Evolutionary conservation across 2,797 vertebrate species (phyloP).

Genomic region (Clarias fuscus): DNA sequence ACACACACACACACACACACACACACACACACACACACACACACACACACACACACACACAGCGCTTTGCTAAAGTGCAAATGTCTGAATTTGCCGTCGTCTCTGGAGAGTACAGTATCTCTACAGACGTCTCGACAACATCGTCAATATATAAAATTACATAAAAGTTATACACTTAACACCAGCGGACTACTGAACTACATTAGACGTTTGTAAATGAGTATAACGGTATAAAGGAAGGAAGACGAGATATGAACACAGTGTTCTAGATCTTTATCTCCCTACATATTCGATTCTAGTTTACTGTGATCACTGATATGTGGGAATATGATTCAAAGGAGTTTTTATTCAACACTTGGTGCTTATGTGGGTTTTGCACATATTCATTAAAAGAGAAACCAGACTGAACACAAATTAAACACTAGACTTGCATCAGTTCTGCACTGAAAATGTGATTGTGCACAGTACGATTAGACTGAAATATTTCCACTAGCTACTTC

Average conservation of each 20-base stretch:
- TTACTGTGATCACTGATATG: not conserved
- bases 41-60: not conserved
- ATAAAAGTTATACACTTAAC: not conserved
- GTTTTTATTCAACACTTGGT: not conserved
- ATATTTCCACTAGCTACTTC: not conserved
- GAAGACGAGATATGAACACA: not conserved
- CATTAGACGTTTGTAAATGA: too few relatives aligned
- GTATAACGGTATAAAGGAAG: not conserved
- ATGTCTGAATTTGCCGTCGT: not conserved
- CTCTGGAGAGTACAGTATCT: slow-evolving; percentile 1
- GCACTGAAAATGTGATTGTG: too few relatives aligned
- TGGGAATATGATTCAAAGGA: not conserved
- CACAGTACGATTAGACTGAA: not conserved
- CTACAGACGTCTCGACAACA: not conserved
- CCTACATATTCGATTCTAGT: not conserved
- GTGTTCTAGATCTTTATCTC: slow-evolving; percentile 13
- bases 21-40: not conserved
- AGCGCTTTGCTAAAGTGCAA: slow-evolving; percentile 22
- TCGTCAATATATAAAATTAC: not conserved
- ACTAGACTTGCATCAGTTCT: not conserved
- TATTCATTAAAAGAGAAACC: not conserved
- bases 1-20: slow-evolving; percentile 4
- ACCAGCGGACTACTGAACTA: not conserved
- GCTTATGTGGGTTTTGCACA: not conserved
- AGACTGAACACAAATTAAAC: not conserved